Evolutionary conservation across 2,888 invertebrate genomes (phyloP), one percentile per base, ranked within the genome.

Genomic region (Heterodera filipjevi): DNA sequence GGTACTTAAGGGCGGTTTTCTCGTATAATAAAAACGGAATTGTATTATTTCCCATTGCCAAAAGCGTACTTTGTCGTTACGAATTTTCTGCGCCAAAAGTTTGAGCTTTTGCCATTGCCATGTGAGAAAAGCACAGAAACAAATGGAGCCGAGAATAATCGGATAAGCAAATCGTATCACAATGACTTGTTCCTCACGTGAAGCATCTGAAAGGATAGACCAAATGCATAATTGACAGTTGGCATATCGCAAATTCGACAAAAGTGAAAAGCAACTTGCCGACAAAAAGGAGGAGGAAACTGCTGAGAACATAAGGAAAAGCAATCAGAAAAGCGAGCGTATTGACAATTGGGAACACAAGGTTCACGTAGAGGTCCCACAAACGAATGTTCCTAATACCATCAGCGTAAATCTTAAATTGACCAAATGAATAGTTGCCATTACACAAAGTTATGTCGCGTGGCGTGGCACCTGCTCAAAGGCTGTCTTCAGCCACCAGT

Each of bases 21-120:
- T 10, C 5, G 12, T 85, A 92, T 91, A 87, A 39, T 87, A 87
- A 3, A 27, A 0, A 35, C 30, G 14, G 19, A 46, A 74, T 27
- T 39, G 19, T 33, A n/a, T 14, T 19, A 19, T n/a, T n/a, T n/a
- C n/a, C n/a, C n/a, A 35, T 32, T 49, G 49, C 0, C 12, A 16
- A 30, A 76, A 68, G 5, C 22, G 22, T 32, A 27, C 35, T 91
- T 97, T 98, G 91, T 98, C 98, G 91, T 99, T 98, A 91, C 97
- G 96, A 89, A 99, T 99, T 90, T 96, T 96, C 90, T 97, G 95
- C 90, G 97, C 97, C 30, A 99, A 91, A 88, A 95, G 94, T 87
- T 93, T 93, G 91, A 99, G 95, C 90, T 98, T 97, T 78, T 94
- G 93, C 79, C 96, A 93, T 92, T 98, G 95, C 88, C 96, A 93